Percentiles rank a stretch among this genome's conserved stretches.
phyloP scores from a whole-genome alignment of 2,888 invertebrate genomes.

The Zelleria hepariella region DNA sequence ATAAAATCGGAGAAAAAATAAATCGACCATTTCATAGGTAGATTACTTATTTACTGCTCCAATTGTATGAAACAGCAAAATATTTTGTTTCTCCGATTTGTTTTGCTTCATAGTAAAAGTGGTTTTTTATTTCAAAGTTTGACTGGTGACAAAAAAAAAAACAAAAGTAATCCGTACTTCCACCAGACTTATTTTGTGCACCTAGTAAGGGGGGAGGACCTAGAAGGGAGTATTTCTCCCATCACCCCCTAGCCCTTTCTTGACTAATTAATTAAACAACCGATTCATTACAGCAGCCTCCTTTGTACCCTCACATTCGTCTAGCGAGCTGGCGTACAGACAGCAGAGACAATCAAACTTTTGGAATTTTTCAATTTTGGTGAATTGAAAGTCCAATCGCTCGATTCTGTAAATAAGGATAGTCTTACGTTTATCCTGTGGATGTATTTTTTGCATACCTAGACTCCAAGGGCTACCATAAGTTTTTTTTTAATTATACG shows the following conservation, averaged over 20 bases:
- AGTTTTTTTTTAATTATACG: too few relatives aligned
- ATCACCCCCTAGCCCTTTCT: constrained; percentile 50
- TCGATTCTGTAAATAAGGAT: background rate
- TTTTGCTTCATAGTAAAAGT: too few relatives aligned
- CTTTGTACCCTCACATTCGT: constrained; percentile 69
- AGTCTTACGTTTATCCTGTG: too few relatives aligned
- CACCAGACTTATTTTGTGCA: background rate
- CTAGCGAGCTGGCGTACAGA: constrained; percentile 46
- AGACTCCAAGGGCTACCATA: too few relatives aligned
- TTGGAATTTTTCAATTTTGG: background rate
- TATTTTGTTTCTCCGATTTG: too few relatives aligned
- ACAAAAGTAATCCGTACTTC: background rate
- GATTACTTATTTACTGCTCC: too few relatives aligned
- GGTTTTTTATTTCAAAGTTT: too few relatives aligned
- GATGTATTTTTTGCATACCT: too few relatives aligned
- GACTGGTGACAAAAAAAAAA: too few relatives aligned
- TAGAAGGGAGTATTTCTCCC: constrained; percentile 9
- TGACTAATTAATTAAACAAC: constrained; percentile 82
- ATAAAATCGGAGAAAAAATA: too few relatives aligned
- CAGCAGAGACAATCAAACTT: constrained; percentile 22
- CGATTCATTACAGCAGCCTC: constrained; percentile 78
- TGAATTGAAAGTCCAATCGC: background rate
- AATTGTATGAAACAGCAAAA: too few relatives aligned
- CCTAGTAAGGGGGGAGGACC: background rate
- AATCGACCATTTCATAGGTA: too few relatives aligned